Evolutionary conservation across 1,140 invertebrate species (phyloP).

Genomic region (Adelges cooleyi): DNA sequence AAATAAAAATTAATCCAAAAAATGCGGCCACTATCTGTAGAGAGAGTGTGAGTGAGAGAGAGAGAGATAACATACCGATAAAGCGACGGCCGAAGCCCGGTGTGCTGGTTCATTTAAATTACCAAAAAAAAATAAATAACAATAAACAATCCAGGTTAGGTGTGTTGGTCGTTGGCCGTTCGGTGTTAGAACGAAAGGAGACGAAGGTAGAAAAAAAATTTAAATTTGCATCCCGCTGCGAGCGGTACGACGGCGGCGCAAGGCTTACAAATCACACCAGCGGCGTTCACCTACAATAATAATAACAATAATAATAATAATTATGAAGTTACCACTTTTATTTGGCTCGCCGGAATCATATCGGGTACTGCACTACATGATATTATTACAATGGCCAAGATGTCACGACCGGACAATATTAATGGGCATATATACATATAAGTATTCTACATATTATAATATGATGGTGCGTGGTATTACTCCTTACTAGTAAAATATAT

Average conservation of each 20-base stretch:
- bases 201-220: slow-evolving; percentile 11
- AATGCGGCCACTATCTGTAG: too few species aligned
- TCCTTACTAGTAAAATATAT: too few species aligned
- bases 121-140: slow-evolving; percentile 17
- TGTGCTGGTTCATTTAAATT: slow-evolving; percentile 9
- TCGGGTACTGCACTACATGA: not conserved
- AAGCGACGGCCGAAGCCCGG: too few species aligned
- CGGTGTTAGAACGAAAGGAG: not conserved
- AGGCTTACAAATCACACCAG: slow-evolving; percentile 18
- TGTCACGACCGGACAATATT: slow-evolving; percentile 22
- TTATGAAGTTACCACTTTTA: slow-evolving; percentile 27
- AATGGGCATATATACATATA: not conserved
- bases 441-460: not conserved
- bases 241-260: not conserved
- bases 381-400: slow-evolving; percentile 1
- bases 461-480: not conserved
- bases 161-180: not conserved
- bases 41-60: too few species aligned
- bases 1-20: too few species aligned
- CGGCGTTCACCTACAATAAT: slow-evolving; percentile 1
- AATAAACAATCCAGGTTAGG: slow-evolving; percentile 14
- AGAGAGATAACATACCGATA: too few species aligned
- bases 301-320: too few species aligned
- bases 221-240: slow-evolving; percentile 21
- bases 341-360: not conserved